Conservation (phyloP, 2,113 vertebrate species). For the Hypanus sabinus region DNA sequence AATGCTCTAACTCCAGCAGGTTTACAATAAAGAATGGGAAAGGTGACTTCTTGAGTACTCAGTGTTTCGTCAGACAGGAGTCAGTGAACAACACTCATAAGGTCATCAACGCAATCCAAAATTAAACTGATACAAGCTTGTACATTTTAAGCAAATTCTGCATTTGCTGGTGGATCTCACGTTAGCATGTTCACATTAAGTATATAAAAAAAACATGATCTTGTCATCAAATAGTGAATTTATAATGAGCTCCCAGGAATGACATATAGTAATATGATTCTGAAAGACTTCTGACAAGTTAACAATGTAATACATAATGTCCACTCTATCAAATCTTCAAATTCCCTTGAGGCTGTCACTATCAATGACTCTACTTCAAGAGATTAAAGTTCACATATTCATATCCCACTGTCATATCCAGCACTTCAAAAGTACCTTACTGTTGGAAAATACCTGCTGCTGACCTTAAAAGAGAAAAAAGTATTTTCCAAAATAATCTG, state of each 20-base stretch:
- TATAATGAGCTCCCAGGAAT: not conserved
- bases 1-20: not conserved
- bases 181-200: not conserved
- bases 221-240: not conserved
- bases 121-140: not conserved
- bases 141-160: not conserved
- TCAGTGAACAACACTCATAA: not conserved
- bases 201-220: not conserved
- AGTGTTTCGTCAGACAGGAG: not conserved
- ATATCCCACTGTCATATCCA: not conserved
- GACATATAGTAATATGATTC: not conserved
- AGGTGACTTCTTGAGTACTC: not conserved
- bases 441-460: not conserved
- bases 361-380: not conserved
- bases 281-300: slow-evolving; percentile 11
- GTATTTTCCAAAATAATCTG: not conserved
- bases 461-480: not conserved
- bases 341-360: not conserved
- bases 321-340: not conserved
- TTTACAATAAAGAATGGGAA: not conserved
- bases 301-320: slow-evolving; percentile 7
- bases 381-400: slow-evolving; percentile 22
- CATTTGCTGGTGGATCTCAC: not conserved
- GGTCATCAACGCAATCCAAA: not conserved
- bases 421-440: not conserved